Evolutionary conservation across 2,797 vertebrate species (phyloP).

Genomic region (Petrocephalus schoutedeni): DNA sequence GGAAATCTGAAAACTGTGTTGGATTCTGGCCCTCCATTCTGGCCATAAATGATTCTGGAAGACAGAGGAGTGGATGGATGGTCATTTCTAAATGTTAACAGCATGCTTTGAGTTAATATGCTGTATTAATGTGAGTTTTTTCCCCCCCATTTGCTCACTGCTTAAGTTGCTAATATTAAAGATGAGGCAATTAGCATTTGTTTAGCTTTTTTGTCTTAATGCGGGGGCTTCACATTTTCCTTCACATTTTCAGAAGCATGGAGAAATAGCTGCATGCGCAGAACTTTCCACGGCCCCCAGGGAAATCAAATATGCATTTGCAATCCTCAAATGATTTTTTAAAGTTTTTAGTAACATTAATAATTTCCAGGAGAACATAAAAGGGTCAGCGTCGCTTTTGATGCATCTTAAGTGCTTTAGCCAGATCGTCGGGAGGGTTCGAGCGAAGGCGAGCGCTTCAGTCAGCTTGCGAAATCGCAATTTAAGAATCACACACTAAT

Average conservation of each 20-base stretch:
- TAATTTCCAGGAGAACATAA: conserved; percentile 60
- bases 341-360: conserved; percentile 61
- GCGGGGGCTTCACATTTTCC: conserved; percentile 52
- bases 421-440: conserved; percentile 36
- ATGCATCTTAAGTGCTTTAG: conserved; percentile 41
- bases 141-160: conserved; percentile 34
- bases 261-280: conserved; percentile 49
- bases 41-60: background rate
- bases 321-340: conserved; percentile 51
- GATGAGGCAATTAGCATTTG: conserved; percentile 52
- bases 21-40: no score
- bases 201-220: conserved; percentile 45
- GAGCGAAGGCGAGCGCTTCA: background rate
- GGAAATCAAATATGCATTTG: conserved; percentile 62
- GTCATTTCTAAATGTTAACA: background rate
- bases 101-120: background rate
- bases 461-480: background rate
- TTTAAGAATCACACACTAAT: background rate
- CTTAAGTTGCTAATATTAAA: conserved; percentile 50
- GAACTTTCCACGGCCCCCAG: conserved; percentile 45
- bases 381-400: conserved; percentile 44
- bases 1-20: no score
- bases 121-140: background rate
- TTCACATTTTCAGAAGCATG: conserved; percentile 32
- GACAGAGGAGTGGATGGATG: background rate